Evolutionary conservation across 2,888 invertebrate genomes (phyloP).

Genomic region (Drosophila aldrichi): DNA sequence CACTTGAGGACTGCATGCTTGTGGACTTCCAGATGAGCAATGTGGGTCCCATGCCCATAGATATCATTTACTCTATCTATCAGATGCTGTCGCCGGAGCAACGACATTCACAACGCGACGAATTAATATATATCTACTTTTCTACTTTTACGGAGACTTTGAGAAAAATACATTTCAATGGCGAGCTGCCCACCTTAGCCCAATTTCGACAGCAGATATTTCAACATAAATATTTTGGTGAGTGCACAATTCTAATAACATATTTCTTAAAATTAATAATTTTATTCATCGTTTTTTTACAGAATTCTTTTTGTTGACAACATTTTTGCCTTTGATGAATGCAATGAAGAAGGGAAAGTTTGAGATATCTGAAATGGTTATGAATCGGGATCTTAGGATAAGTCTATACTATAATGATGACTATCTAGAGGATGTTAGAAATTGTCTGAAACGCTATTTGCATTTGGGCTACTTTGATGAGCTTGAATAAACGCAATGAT

Average conservation of each 20-base stretch:
- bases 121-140: constrained; percentile 69
- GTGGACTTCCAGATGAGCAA: constrained; percentile 74
- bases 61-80: constrained; percentile 69
- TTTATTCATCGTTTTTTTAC: background rate
- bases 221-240: constrained; percentile 62
- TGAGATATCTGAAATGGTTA: constrained; percentile 49
- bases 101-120: constrained; percentile 53
- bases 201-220: constrained; percentile 58
- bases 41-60: constrained; percentile 62
- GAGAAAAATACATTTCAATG: constrained; percentile 58
- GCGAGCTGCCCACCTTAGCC: constrained; percentile 54
- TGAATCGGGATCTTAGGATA: constrained; percentile 23
- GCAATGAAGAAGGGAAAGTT: constrained; percentile 21
- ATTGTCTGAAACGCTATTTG: constrained; percentile 37
- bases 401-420: constrained; percentile 30
- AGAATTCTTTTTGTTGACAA: constrained; percentile 64
- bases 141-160: constrained; percentile 55
- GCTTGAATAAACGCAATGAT: background rate
- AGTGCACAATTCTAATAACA: background rate
- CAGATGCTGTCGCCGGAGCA: constrained; percentile 60
- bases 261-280: too few relatives aligned
- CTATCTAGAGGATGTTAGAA: constrained; percentile 50
- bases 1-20: constrained; percentile 65
- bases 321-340: constrained; percentile 57
- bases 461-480: constrained; percentile 60